These are phyloP conservation scores for Eristalinus aeneus DNA, from an alignment of 2,888 invertebrate genomes.

Conservation along the genomic window DNA sequence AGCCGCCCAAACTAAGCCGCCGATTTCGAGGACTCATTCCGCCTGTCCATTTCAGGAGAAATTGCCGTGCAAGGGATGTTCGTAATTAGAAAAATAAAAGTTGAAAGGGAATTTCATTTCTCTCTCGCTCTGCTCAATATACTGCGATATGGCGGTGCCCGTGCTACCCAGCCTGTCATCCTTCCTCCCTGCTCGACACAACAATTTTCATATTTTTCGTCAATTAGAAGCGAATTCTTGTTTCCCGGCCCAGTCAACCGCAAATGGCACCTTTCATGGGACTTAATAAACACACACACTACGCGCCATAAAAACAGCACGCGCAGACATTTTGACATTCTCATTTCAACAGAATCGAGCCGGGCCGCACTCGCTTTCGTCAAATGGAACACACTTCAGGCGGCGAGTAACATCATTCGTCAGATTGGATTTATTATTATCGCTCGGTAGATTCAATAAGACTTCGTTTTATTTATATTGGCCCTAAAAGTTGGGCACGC, in stretches of 20 bases:
- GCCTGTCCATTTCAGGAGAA: neutral
- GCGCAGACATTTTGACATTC: constrained; percentile 6
- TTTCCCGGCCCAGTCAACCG: neutral
- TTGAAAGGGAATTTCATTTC: constrained; percentile 4
- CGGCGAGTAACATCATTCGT: constrained; percentile 1
- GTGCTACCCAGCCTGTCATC: neutral
- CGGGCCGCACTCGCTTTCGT: neutral
- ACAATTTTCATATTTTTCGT: constrained; percentile 6
- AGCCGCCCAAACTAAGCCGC: neutral
- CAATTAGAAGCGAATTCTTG: constrained; percentile 11
- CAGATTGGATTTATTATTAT: constrained; percentile 24
- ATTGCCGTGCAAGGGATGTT: neutral
- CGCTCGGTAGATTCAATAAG: constrained; percentile 22
- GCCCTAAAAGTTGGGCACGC: neutral
- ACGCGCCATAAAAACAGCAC: neutral
- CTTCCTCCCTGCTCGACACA: neutral
- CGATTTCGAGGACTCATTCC: neutral
- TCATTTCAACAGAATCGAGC: neutral
- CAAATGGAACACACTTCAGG: neutral
- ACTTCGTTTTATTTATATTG: constrained; percentile 18
- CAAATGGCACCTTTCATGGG: neutral
- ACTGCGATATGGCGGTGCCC: constrained; percentile 4
- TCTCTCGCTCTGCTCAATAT: no score
- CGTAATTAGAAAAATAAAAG: constrained; percentile 28
- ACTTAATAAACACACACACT: neutral